These are phyloP conservation scores for Staurois parvus DNA, from an alignment of 2,797 vertebrate species.

Conservation along the genomic window DNA sequence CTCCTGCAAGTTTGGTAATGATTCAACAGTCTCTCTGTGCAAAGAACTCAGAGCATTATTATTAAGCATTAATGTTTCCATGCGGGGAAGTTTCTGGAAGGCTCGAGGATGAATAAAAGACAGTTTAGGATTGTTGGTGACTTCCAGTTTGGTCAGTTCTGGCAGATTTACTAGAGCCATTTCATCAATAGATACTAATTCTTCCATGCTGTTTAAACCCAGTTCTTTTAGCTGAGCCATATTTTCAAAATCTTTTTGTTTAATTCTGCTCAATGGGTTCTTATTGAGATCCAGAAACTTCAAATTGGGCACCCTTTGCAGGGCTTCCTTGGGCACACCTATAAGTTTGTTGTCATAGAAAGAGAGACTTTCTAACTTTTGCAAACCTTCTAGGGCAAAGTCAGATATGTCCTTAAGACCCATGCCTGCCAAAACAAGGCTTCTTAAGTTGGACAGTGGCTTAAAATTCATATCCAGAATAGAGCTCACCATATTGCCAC, in stretches of 20 bases:
- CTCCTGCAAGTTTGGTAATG: constrained; percentile 93
- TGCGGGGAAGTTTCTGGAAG: constrained; percentile 85
- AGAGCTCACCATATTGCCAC: constrained; percentile 90
- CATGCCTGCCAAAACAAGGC: constrained; percentile 94
- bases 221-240: constrained; percentile 96
- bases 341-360: constrained; percentile 93
- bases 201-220: constrained; percentile 97
- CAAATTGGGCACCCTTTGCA: constrained; percentile 87
- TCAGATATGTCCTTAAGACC: constrained; percentile 86
- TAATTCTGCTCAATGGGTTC: constrained; percentile 89
- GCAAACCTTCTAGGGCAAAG: constrained; percentile 87
- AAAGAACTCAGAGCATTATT: constrained; percentile 94
- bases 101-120: constrained; percentile 94
- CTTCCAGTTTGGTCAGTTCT: constrained; percentile 95
- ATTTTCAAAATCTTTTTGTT: constrained; percentile 89
- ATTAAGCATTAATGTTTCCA: constrained; percentile 98
- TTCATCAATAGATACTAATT: constrained; percentile 94
- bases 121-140: constrained; percentile 95
- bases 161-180: constrained; percentile 92
- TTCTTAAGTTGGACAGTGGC: constrained; percentile 86
- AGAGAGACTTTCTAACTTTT: constrained; percentile 91
- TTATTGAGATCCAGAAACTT: constrained; percentile 98
- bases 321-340: constrained; percentile 85
- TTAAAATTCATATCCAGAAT: constrained; percentile 90
- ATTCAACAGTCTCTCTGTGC: constrained; percentile 86